Evolutionary conservation across 2,113 vertebrate species (phyloP).

Genomic region (Nibea albiflora): DNA sequence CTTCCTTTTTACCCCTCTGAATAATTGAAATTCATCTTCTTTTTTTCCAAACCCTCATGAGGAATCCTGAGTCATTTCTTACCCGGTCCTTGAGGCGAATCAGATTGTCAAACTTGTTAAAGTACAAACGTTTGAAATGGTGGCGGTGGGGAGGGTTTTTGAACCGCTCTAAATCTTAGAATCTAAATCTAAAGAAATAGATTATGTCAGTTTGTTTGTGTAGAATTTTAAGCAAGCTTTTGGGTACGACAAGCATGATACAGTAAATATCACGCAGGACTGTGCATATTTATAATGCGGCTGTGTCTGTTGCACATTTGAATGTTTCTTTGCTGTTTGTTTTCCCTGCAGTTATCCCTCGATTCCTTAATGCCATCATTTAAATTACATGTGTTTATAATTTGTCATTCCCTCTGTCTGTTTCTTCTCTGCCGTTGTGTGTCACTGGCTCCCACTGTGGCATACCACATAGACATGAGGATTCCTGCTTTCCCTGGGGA

Average conservation of each 20-base stretch:
- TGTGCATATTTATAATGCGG: conserved; percentile 26
- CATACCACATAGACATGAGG: conserved; percentile 68
- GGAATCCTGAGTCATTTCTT: conserved; percentile 53
- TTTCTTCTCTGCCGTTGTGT: conserved; percentile 50
- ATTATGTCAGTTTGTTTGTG: no score
- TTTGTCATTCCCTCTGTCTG: conserved; percentile 76
- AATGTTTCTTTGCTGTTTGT: conserved; percentile 62
- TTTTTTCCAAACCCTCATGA: conserved; percentile 53
- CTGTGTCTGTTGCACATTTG: conserved; percentile 41
- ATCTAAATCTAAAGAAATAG: no score
- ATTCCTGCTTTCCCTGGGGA: conserved; percentile 78
- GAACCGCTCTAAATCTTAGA: no score
- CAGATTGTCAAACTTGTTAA: conserved; percentile 66
- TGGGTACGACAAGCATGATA: neutral
- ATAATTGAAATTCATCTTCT: conserved; percentile 76
- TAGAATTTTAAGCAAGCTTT: neutral
- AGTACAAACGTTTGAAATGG: conserved; percentile 70
- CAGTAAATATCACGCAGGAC: conserved; percentile 21
- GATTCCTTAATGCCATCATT: conserved; percentile 73
- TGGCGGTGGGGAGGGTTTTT: neutral
- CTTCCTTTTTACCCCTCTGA: conserved; percentile 65
- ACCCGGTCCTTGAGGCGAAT: conserved; percentile 64
- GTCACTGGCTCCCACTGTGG: conserved; percentile 75
- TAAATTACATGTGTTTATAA: conserved; percentile 78
- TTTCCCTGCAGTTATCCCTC: conserved; percentile 64